These are phyloP conservation scores for Xylota sylvarum DNA, from an alignment of 2,888 invertebrate species.

Conservation along the genomic window DNA sequence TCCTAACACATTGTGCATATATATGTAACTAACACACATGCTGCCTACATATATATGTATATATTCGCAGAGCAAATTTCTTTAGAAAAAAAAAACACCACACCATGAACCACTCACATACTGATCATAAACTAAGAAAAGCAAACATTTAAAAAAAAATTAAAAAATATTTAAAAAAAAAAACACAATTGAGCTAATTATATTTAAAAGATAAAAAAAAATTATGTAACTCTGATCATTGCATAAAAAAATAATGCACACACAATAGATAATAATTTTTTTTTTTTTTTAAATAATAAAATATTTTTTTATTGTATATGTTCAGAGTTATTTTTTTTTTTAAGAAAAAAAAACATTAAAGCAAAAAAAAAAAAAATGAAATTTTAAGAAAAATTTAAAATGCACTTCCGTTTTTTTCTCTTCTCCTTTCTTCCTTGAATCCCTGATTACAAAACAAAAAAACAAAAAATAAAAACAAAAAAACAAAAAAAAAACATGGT, in stretches of 20 bases:
- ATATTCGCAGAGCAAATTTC: constrained; percentile 35
- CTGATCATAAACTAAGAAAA: constrained; percentile 68
- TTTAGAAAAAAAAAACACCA: constrained; percentile 49
- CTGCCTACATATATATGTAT: neutral
- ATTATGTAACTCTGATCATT: constrained; percentile 71
- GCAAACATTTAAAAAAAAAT: constrained; percentile 35
- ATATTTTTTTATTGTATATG: constrained; percentile 60
- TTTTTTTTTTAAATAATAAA: constrained; percentile 7
- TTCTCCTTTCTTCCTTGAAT: constrained; percentile 84
- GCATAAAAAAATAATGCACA: constrained; percentile 58
- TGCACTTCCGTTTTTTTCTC: constrained; percentile 83
- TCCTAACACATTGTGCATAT: neutral
- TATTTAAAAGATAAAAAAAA: constrained; percentile 42
- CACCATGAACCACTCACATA: constrained; percentile 76
- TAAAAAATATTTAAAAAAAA: constrained; percentile 31
- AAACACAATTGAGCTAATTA: constrained; percentile 55
- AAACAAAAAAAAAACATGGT: constrained; percentile 78
- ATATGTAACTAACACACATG: no score
- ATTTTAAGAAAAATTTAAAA: constrained; percentile 78
- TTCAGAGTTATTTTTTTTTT: constrained; percentile 66
- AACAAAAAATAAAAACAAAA: constrained; percentile 70
- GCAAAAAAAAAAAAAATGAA: constrained; percentile 63
- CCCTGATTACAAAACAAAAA: constrained; percentile 75
- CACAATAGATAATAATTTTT: constrained; percentile 31
- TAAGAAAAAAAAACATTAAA: constrained; percentile 11